Conservation (phyloP, 2,797 vertebrate species). For the Hydrocynus forskahlii region DNA sequence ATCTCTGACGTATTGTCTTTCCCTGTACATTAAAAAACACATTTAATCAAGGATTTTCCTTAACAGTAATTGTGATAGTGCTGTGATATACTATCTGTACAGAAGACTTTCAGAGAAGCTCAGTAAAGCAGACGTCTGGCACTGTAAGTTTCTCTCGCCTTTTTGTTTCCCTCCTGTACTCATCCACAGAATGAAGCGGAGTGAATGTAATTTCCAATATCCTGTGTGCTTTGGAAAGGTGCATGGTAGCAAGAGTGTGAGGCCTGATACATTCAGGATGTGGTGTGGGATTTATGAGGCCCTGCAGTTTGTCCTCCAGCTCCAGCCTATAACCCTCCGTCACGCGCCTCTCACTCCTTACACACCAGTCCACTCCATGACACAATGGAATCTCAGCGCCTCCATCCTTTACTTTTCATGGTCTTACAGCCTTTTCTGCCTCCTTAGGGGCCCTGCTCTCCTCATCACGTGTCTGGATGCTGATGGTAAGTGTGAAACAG, state of each 20-base stretch:
- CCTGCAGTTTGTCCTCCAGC: slow-evolving; percentile 39
- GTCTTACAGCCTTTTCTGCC: slow-evolving; percentile 30
- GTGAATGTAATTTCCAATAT: slow-evolving; percentile 46
- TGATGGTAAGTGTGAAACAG: slow-evolving; percentile 1
- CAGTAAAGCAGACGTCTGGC: slow-evolving; percentile 6
- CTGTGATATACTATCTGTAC: slow-evolving; percentile 11
- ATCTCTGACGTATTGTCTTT: background rate
- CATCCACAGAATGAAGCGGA: slow-evolving; percentile 28
- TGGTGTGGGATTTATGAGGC: slow-evolving; percentile 62
- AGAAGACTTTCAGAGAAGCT: slow-evolving; percentile 13
- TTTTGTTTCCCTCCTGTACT: background rate
- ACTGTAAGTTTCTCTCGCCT: slow-evolving; percentile 10
- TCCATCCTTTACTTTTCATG: slow-evolving; percentile 1
- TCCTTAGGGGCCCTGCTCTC: background rate
- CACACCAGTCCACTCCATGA: slow-evolving; percentile 29
- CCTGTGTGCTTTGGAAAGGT: slow-evolving; percentile 40
- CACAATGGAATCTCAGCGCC: slow-evolving; percentile 29
- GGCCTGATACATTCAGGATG: slow-evolving; percentile 56
- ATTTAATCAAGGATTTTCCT: slow-evolving; percentile 17
- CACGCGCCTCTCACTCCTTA: slow-evolving; percentile 19
- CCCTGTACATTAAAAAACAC: background rate
- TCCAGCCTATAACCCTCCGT: slow-evolving; percentile 27
- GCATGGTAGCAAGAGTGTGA: slow-evolving; percentile 18
- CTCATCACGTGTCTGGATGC: background rate
- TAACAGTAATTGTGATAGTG: background rate